phyloP scores from a whole-genome alignment of 2,113 vertebrate species.

The Apodemus speciosus region DNA sequence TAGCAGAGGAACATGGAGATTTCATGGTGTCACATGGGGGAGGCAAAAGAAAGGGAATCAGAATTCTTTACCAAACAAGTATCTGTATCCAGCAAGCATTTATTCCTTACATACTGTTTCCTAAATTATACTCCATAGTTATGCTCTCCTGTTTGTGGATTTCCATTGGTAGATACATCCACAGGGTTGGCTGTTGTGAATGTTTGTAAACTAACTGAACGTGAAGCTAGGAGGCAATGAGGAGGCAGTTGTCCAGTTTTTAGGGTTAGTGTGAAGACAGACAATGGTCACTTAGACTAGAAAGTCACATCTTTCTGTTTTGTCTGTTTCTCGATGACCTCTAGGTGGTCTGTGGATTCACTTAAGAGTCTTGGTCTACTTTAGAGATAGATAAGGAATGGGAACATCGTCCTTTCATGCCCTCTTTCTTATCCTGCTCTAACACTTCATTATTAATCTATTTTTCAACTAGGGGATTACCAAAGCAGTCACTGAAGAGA shows the following conservation, averaged over 20 bases:
- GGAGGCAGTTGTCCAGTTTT: neutral
- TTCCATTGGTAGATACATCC: neutral
- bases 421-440: constrained; percentile 17
- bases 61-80: neutral
- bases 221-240: constrained; percentile 43
- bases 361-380: neutral
- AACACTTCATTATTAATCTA: neutral
- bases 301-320: constrained; percentile 35
- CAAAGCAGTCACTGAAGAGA: neutral
- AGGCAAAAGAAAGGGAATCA: neutral
- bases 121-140: neutral
- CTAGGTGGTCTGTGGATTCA: neutral
- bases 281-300: neutral
- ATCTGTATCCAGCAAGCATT: neutral
- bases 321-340: constrained; percentile 2
- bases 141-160: constrained; percentile 23
- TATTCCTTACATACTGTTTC: neutral
- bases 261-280: constrained; percentile 40
- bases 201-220: constrained; percentile 8
- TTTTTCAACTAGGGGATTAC: constrained; percentile 34
- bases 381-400: neutral
- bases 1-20: constrained; percentile 26
- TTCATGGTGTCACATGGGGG: neutral
- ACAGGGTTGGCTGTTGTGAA: constrained; percentile 32
- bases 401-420: constrained; percentile 2